phyloP scores from a whole-genome alignment of 2,797 vertebrate genomes.

The Karalla daura region DNA sequence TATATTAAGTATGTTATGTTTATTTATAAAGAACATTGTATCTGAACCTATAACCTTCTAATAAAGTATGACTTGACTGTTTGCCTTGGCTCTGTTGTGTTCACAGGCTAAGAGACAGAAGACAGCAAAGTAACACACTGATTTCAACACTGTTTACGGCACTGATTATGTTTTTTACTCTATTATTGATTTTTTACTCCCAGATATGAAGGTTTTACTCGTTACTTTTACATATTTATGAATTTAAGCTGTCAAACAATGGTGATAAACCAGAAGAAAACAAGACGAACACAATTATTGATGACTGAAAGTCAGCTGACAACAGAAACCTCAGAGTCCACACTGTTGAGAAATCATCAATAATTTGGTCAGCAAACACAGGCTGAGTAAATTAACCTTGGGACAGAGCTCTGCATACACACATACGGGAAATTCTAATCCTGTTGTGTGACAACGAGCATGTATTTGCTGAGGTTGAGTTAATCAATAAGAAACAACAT shows the following conservation, averaged over 20 bases:
- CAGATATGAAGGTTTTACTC: no score
- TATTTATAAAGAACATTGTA: constrained; percentile 41
- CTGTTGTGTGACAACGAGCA: not conserved
- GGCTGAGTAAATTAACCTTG: constrained; percentile 61
- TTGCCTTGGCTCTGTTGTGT: not conserved
- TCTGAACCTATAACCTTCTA: constrained; percentile 43
- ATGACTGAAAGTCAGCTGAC: not conserved
- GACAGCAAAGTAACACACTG: no score
- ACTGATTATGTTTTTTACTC: no score
- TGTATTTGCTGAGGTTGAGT: constrained; percentile 12
- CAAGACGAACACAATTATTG: no score
- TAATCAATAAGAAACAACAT: constrained; percentile 21
- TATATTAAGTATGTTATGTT: constrained; percentile 76
- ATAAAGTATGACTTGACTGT: constrained; percentile 57
- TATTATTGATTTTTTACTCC: no score
- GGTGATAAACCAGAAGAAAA: not conserved
- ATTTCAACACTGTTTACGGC: no score
- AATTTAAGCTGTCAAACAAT: no score
- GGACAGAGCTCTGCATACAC: constrained; percentile 6
- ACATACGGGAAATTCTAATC: not conserved
- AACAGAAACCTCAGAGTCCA: constrained; percentile 17
- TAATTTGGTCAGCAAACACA: constrained; percentile 51
- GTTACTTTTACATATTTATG: no score
- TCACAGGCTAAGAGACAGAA: no score
- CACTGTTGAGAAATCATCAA: constrained; percentile 55